Base-by-base conservation (phyloP, 2,113 vertebrate species). In the Clarias batrachus region DNA sequence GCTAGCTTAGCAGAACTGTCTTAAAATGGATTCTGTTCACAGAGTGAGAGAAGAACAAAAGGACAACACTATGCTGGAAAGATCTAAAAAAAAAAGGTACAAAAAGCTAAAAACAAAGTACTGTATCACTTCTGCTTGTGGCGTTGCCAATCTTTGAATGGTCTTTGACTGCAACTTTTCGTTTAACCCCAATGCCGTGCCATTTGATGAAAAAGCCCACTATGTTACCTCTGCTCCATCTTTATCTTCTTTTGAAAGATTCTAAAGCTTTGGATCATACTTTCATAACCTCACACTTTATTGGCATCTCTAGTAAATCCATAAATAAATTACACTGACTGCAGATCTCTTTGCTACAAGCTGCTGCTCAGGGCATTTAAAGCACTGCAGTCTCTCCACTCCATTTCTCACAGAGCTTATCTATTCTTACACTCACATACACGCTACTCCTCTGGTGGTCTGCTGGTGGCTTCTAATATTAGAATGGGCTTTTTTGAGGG, bases 311-410 rank as follows among this genome's bases (percentile, higher is more conserved):
- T 41, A 82, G 81, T 66, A 82, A 66, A 66, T 82, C 62, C 81
- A 62, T 82, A 82, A 82, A 66, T 52, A 82, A 66, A 66, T 82
- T 65, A 52, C 23, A 66, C 37, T 66, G 81, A n/a, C 60, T 81
- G 21, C 80, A 41, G 60, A 81, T 81, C 80, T n/a, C 37, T 52
- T 10, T 0, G 23, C 80, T 11, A 59, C 27, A 37, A 37, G 19
- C 78, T 33, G 57, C n/a, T 37, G 56, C 19, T 60, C 57, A 37
- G 30, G 60, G 78, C 56, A 23, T 65, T 48, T 65, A 62, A 82
- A 82, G 80, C 59, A 82, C 37, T 37, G 12, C 33, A 7, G 60
- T 16, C 17, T 82, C 59, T 82, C 33, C 30, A 82, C 80, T 63
- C 60, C 33, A 25, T 82, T 82, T 82, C 59, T 63, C 60, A 48